Percentiles rank a stretch among this genome's conserved stretches.
phyloP scores from a whole-genome alignment of 2,797 vertebrate species.

The Darevskia nairensis region DNA sequence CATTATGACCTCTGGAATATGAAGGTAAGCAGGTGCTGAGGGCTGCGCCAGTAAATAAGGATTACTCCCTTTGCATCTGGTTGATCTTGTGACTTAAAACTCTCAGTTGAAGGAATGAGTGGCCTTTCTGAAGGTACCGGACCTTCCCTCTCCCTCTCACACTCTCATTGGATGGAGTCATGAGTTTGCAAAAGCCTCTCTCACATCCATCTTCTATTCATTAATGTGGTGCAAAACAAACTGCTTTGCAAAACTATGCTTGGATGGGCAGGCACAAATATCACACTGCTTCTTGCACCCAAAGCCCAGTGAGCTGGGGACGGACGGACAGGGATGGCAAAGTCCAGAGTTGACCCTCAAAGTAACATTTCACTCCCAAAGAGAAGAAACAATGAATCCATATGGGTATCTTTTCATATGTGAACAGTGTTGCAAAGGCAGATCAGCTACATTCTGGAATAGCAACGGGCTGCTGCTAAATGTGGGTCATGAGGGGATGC shows the following conservation, averaged over 20 bases:
- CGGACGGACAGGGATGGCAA: not conserved
- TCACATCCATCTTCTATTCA: not conserved
- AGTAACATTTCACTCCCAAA: not conserved
- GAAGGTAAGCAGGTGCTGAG: conserved; percentile 78
- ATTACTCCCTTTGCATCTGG: not conserved
- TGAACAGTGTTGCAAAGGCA: not conserved
- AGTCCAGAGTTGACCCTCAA: not conserved
- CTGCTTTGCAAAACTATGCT: not conserved
- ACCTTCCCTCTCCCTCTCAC: not conserved
- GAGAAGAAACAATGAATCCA: not conserved
- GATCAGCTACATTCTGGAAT: not conserved
- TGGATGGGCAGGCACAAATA: not conserved
- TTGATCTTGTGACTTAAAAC: not conserved
- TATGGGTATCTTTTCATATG: not conserved
- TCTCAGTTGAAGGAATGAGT: not conserved
- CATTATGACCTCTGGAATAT: conserved; percentile 88
- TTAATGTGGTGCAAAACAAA: not conserved
- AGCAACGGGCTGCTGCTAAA: not conserved
- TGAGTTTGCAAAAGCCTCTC: not conserved
- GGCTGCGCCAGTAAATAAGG: not conserved
- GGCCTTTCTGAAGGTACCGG: not conserved
- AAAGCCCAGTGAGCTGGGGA: not conserved
- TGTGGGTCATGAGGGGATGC: not conserved
- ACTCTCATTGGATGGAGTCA: not conserved
- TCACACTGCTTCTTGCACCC: not conserved